Percentiles rank a stretch among this genome's conserved stretches.
These are phyloP conservation scores for Coranthus polyacanthus DNA, from an alignment of 2,797 vertebrate species.

Conservation along the genomic window DNA sequence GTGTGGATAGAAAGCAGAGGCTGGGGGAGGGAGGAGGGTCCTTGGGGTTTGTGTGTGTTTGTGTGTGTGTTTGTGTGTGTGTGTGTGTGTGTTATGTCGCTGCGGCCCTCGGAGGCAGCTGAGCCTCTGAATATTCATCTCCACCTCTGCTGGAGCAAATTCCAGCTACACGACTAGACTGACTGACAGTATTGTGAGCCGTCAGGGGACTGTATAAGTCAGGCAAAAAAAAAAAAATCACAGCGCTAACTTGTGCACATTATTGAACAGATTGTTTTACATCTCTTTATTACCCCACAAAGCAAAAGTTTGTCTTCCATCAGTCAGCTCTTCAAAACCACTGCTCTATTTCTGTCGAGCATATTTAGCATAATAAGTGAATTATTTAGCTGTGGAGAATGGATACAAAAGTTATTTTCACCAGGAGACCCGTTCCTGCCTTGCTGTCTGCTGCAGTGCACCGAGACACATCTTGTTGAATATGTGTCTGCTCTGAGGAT, in stretches of 20 bases:
- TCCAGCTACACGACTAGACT: slow-evolving; percentile 57
- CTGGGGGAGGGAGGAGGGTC: too few relatives aligned
- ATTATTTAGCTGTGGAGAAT: slow-evolving; percentile 66
- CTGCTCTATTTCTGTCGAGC: slow-evolving; percentile 54
- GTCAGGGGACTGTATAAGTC: slow-evolving; percentile 35
- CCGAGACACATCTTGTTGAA: slow-evolving; percentile 40
- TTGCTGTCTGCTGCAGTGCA: slow-evolving; percentile 36
- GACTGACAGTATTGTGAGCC: slow-evolving; percentile 47
- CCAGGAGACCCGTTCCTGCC: slow-evolving; percentile 46
- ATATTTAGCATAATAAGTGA: slow-evolving; percentile 57
- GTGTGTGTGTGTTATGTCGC: slow-evolving; percentile 46
- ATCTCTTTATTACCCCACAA: slow-evolving; percentile 55
- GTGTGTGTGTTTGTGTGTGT: background rate
- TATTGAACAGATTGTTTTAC: slow-evolving; percentile 58
- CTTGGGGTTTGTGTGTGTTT: background rate
- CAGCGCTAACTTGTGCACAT: slow-evolving; percentile 49
- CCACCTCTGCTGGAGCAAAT: slow-evolving; percentile 63
- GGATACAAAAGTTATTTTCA: slow-evolving; percentile 57
- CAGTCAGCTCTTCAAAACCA: slow-evolving; percentile 60
- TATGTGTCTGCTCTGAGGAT: slow-evolving; percentile 61
- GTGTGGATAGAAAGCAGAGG: too few relatives aligned
- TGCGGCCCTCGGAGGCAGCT: slow-evolving; percentile 67
- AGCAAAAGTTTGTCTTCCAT: slow-evolving; percentile 37
- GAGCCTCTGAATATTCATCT: slow-evolving; percentile 78
- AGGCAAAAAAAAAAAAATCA: slow-evolving; percentile 33